Percentiles rank a stretch among this genome's conserved stretches.
These are phyloP conservation scores for Bettongia penicillata DNA, from an alignment of 2,113 vertebrate species.

Conservation along the genomic window DNA sequence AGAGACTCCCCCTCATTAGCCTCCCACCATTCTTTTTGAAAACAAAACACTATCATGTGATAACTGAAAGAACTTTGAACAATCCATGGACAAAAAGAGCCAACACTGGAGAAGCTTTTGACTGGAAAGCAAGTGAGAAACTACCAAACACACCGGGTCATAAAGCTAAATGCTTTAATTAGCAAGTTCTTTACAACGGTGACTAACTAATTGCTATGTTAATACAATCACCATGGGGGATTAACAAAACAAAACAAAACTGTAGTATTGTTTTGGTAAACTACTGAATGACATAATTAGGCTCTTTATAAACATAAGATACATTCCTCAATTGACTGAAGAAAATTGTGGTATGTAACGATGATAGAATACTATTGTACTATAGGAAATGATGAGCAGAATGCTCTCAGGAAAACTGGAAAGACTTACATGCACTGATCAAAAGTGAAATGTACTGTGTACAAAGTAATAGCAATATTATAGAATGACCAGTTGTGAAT, in stretches of 20 bases:
- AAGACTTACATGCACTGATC: too few relatives aligned
- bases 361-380: too few relatives aligned
- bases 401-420: too few relatives aligned
- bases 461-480: too few relatives aligned
- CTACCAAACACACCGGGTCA: neutral
- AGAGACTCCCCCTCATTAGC: neutral
- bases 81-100: neutral
- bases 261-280: neutral
- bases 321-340: too few relatives aligned
- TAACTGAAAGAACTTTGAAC: neutral
- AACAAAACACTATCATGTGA: neutral
- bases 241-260: neutral
- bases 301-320: neutral
- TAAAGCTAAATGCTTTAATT: neutral
- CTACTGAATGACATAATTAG: neutral
- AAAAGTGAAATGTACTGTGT: too few relatives aligned
- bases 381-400: too few relatives aligned
- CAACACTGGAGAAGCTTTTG: neutral
- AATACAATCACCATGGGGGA: neutral
- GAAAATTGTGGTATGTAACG: too few relatives aligned
- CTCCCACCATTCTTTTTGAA: neutral
- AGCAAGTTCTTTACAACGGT: neutral
- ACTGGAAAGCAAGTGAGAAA: neutral
- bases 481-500: too few relatives aligned
- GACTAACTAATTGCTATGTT: neutral